Evolutionary conservation across 2,797 vertebrate species (phyloP), one percentile per base, ranked within the genome.

Genomic region (Eurystomus glaucurus): DNA sequence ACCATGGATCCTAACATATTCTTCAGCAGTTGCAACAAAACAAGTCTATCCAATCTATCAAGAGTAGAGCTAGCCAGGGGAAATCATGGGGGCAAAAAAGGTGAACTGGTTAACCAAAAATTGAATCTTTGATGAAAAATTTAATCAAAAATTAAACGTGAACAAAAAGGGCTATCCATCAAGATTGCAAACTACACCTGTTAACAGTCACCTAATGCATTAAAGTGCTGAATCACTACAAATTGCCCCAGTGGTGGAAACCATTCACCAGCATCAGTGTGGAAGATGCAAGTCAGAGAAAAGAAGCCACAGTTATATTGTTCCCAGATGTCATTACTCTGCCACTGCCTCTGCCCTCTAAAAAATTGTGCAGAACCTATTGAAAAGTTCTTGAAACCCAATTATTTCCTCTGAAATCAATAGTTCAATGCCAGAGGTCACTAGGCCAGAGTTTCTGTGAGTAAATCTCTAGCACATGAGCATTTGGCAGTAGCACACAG

Each of bases 81-180:
- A 95, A 91, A 97, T 91, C 37, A 46, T 31, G 10, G 19, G 50
- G 65, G 64, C 14, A 7, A 88, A 69, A 94, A 37, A 37, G 79
- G 85, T 92, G 85, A 94, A 61, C 23, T 58, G 65, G 85, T 62
- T 88, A 92, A 91, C 77, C 46, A 94, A 92, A 93, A 95, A 90
- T 31, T 95, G 82, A 90, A 88, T 91, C 70, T 87, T 83, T 93
- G 84, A 80, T 88, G 80, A 96, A 96, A 95, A 96, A 84, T 41
- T 66, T 92, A 88, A 93, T 93, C 93, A 92, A 85, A 95, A 87
- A 51, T 82, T 85, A 92, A 86, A 84, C 72, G 65, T 55, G 70
- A 89, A 83, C 74, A 85, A 87, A 94, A 93, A 66, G 21, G 5
- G 22, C 66, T 94, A 92, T 89, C 79, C 57, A 85, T 85, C 81